Evolutionary conservation across 2,888 invertebrate genomes (phyloP).

Genomic region (Smittia sp.): DNA sequence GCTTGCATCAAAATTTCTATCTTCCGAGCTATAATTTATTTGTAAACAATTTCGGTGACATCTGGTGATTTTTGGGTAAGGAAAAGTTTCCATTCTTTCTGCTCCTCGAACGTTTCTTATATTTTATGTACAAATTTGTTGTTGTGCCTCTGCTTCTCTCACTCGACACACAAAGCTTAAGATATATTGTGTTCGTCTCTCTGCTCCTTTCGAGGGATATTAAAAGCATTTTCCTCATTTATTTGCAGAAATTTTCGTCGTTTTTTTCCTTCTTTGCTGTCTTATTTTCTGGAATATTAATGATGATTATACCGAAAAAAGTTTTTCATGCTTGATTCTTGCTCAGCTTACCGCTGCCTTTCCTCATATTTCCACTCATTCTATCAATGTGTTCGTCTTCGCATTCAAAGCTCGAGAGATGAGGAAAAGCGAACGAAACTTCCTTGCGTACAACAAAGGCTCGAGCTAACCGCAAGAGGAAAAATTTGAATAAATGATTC

Average conservation of each 20-base stretch:
- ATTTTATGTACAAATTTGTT: neutral
- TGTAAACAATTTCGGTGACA: slow-evolving; percentile 42
- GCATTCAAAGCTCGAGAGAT: no score
- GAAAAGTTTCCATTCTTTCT: neutral
- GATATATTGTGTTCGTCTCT: neutral
- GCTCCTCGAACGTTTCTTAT: neutral
- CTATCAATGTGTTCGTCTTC: neutral
- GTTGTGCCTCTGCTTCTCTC: neutral
- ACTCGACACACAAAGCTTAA: slow-evolving; percentile 13
- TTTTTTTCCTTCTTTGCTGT: slow-evolving; percentile 23
- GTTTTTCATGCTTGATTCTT: slow-evolving; percentile 26
- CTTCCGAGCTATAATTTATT: slow-evolving; percentile 36
- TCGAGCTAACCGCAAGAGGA: neutral
- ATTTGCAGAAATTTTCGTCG: neutral
- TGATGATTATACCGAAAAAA: slow-evolving; percentile 36
- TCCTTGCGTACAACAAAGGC: neutral
- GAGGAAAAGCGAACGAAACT: neutral
- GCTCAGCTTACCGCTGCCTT: neutral
- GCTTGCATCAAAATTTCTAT: slow-evolving; percentile 23
- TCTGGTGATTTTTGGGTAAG: slow-evolving; percentile 39
- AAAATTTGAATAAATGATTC: slow-evolving; percentile 36
- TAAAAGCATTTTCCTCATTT: slow-evolving; percentile 38
- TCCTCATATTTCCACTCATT: neutral
- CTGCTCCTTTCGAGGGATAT: slow-evolving; percentile 26
- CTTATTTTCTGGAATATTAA: slow-evolving; percentile 41